Conservation (phyloP, 2,113 vertebrate genomes). For the Gavialis gangeticus region DNA sequence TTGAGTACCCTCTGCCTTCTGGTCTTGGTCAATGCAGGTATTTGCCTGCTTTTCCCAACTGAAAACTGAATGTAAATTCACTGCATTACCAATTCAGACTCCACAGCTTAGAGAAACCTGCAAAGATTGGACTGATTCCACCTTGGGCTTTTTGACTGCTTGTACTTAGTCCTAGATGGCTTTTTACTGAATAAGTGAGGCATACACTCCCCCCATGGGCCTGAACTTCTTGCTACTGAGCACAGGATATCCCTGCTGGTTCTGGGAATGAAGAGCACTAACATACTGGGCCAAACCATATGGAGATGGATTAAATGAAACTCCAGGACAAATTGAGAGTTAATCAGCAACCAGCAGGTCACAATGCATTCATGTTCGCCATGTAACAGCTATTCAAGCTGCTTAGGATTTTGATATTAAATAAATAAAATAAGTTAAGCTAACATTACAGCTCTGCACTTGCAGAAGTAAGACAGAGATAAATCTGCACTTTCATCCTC, state of each 20-base stretch:
- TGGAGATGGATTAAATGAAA: background rate
- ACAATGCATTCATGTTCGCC: background rate
- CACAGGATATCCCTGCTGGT: accelerated
- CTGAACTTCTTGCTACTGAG: background rate
- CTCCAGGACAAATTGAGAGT: background rate
- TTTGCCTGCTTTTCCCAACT: too few relatives aligned
- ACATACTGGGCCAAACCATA: background rate
- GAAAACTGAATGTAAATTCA: too few relatives aligned
- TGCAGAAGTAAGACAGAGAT: constrained; percentile 19
- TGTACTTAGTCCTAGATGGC: background rate
- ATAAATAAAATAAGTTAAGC: constrained; percentile 54
- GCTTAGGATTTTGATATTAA: constrained; percentile 46
- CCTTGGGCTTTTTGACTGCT: background rate
- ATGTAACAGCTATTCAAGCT: background rate
- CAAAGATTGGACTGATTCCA: too few relatives aligned
- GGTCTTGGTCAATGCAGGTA: too few relatives aligned
- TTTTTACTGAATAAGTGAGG: accelerated
- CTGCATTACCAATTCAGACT: too few relatives aligned
- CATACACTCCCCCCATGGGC: background rate
- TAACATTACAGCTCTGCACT: constrained; percentile 38
- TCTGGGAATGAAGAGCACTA: accelerated
- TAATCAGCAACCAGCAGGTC: constrained; percentile 25
- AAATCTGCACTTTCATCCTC: background rate
- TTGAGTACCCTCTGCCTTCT: too few relatives aligned
- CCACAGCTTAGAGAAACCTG: too few relatives aligned